Conservation (phyloP, 2,113 vertebrate species). For the Tetrao urogallus region DNA sequence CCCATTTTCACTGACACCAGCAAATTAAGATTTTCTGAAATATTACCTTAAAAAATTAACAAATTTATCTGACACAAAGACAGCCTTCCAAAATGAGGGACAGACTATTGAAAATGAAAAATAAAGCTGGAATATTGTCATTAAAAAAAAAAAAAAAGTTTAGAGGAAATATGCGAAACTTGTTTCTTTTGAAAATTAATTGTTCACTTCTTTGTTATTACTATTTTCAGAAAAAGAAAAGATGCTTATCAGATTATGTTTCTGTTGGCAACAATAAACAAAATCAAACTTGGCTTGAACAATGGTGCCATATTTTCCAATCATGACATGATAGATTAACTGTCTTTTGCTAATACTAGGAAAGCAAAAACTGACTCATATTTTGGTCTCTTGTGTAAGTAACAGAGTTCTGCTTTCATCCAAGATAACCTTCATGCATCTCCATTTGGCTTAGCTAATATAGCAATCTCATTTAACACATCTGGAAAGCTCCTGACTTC, state of each 20-base stretch:
- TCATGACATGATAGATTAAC: constrained; percentile 6
- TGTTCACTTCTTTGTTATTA: background rate
- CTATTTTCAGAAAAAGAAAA: background rate
- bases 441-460: background rate
- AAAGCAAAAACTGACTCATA: constrained; percentile 50
- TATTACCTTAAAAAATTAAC: background rate
- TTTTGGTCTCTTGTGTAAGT: background rate
- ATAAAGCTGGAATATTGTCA: background rate
- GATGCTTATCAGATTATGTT: background rate
- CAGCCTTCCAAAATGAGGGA: background rate
- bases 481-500: background rate
- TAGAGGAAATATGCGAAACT: background rate
- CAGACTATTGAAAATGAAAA: background rate
- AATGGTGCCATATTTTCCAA: background rate
- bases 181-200: background rate
- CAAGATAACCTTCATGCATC: background rate
- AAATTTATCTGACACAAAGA: background rate
- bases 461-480: background rate
- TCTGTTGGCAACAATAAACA: background rate
- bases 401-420: background rate
- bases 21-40: constrained; percentile 4
- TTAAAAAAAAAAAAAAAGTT: background rate
- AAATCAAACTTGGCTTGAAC: background rate
- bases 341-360: constrained; percentile 42
- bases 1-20: background rate